These are phyloP conservation scores for Gallinago paraguaiae DNA, from an alignment of 2,113 vertebrate genomes.

Conservation along the genomic window DNA sequence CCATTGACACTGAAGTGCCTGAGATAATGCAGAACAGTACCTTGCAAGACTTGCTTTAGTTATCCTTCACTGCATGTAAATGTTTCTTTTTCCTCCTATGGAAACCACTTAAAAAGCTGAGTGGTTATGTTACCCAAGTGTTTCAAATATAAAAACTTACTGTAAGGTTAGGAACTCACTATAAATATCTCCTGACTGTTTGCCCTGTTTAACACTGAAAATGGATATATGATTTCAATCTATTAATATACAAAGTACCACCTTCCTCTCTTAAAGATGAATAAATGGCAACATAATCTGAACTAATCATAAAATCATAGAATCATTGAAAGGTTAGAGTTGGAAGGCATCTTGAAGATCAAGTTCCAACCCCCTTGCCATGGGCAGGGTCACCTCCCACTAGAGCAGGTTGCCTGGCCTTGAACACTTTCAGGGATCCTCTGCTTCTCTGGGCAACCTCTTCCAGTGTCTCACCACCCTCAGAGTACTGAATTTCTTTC, in stretches of 20 bases:
- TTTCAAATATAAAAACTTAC: background rate
- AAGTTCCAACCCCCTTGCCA: background rate
- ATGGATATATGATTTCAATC: background rate
- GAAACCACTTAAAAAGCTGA: constrained; percentile 25
- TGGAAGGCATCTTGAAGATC: background rate
- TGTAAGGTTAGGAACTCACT: background rate
- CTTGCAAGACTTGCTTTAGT: constrained; percentile 2
- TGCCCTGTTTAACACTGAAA: background rate
- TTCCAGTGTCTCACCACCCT: background rate
- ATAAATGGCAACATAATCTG: background rate
- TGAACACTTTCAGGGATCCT: background rate
- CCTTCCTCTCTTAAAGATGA: background rate
- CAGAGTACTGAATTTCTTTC: background rate
- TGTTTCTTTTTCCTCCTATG: constrained; percentile 21
- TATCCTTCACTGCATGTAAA: constrained; percentile 2
- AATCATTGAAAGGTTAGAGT: background rate
- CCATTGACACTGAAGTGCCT: background rate
- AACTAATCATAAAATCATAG: background rate
- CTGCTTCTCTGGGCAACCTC: background rate
- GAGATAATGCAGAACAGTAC: constrained; percentile 20
- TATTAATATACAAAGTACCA: background rate
- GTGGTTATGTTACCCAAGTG: background rate
- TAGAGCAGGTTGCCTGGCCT: background rate
- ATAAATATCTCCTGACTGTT: background rate
- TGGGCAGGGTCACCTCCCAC: background rate